These are phyloP conservation scores for Orthosia gothica DNA, from an alignment of 2,888 invertebrate genomes.

Conservation along the genomic window DNA sequence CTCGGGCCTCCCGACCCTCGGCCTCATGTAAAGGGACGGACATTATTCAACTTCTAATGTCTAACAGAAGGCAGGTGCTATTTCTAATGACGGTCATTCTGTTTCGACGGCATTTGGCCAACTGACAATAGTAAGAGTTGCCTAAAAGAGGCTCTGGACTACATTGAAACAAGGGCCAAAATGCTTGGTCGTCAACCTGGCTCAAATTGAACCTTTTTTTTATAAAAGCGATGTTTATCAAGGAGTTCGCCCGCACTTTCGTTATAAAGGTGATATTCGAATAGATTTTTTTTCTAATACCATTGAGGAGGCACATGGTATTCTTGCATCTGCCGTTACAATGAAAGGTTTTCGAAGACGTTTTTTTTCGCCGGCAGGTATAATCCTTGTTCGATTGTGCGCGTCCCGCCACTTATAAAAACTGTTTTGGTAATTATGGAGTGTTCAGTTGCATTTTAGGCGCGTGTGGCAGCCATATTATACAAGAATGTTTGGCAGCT, in stretches of 20 bases:
- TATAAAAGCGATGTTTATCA: constrained; percentile 59
- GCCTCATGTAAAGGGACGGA: constrained; percentile 44
- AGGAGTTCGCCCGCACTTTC: constrained; percentile 55
- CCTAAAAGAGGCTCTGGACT: constrained; percentile 47
- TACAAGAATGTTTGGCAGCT: constrained; percentile 25
- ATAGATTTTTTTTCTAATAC: constrained; percentile 71
- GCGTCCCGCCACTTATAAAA: constrained; percentile 35
- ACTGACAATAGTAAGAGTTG: constrained; percentile 56
- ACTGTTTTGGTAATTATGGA: constrained; percentile 45
- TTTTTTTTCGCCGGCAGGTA: constrained; percentile 58
- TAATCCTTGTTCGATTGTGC: constrained; percentile 52
- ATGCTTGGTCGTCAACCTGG: constrained; percentile 21
- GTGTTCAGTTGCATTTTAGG: constrained; percentile 33
- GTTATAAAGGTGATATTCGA: constrained; percentile 62
- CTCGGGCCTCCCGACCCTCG: constrained; percentile 18
- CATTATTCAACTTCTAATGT: constrained; percentile 74
- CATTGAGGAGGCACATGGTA: constrained; percentile 69
- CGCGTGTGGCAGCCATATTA: constrained; percentile 29
- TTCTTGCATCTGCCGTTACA: constrained; percentile 74
- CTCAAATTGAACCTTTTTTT: constrained; percentile 58
- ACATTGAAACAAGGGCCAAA: constrained; percentile 55
- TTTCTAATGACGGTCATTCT: constrained; percentile 76
- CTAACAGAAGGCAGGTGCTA: constrained; percentile 82
- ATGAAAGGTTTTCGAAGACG: constrained; percentile 38
- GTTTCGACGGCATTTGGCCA: constrained; percentile 77